Evolutionary conservation across 2,888 invertebrate species (phyloP), one percentile per base, ranked within the genome.

Genomic region (Drosophila nr. perissopoda): DNA sequence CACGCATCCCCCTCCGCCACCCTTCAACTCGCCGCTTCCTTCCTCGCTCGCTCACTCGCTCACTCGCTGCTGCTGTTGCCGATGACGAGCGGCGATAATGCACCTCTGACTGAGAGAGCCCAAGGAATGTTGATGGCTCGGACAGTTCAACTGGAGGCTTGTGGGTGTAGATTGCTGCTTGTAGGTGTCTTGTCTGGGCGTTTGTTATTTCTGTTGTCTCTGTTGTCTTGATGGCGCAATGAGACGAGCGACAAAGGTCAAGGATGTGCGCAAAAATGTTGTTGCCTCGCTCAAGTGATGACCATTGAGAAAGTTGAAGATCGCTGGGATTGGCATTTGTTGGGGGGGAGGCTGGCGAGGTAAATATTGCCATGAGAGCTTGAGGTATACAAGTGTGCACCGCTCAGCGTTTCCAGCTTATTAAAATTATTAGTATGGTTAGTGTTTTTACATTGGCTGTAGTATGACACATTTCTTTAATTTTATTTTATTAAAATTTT

Each of bases 31-130:
- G 2, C 25, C 34, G 34, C 13, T 42, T 8, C 60, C 36, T 21
- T 52, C 18, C 33, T 29, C 46, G 7, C 25, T 49, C 36, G 56
- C 27, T n/a, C 34, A n/a, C 4, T 40, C 40, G 10, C n/a, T 40
- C 8, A 34, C 74, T 38, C 57, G 13, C 52, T n/a, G 40, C 27
- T 34, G 33, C 42, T 25, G 46, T 8, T 21, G 42, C 40, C 34
- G 90, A 89, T 85, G 85, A 85, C 90, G 88, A 88, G 88, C 78
- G 48, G 69, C 86, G 85, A 85, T 85, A 89, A 85, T 85, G 90
- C 74, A 76, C 40, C 78, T 38, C 78, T 56, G 64, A 68, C 73
- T 81, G 64, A 74, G 68, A 81, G 76, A 80, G 60, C 71, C 33
- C 58, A 73, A 68, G 83, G 88, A 85, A 85, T 85, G 85, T 88